phyloP scores from a whole-genome alignment of 2,888 invertebrate species.

The Axea sp. region DNA sequence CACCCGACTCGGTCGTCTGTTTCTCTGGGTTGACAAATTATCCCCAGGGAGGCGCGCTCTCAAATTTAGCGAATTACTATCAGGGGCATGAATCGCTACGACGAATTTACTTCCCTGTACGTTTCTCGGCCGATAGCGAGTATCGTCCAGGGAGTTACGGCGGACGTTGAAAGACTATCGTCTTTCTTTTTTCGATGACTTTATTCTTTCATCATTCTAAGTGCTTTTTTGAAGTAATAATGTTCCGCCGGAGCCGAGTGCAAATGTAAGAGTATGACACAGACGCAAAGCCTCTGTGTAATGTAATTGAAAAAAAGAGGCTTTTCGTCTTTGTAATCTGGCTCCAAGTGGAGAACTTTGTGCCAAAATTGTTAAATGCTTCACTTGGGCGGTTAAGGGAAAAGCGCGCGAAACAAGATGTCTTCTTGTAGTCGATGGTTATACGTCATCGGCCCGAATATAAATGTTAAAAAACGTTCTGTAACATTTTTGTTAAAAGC shows the following conservation, averaged over 20 bases:
- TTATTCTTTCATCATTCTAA: conserved; percentile 39
- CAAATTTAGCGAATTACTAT: conserved; percentile 62
- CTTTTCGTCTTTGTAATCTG: conserved; percentile 7
- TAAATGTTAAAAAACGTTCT: too few relatives aligned
- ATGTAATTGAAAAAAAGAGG: conserved; percentile 24
- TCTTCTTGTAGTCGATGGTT: too few relatives aligned
- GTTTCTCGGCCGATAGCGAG: conserved; percentile 42
- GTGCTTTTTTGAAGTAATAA: conserved; percentile 48
- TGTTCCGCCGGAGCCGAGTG: conserved; percentile 18
- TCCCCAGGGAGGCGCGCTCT: conserved; percentile 55
- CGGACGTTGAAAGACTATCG: conserved; percentile 51
- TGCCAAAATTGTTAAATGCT: conserved; percentile 36
- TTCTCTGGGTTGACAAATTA: conserved; percentile 58
- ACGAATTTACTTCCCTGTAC: conserved; percentile 38
- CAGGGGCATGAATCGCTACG: conserved; percentile 54
- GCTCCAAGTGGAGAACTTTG: too few relatives aligned
- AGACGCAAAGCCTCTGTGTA: conserved; percentile 10
- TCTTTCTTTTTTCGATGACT: conserved; percentile 37
- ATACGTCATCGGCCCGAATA: conserved; percentile 13
- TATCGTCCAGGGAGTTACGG: conserved; percentile 47
- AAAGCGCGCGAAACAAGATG: conserved; percentile 1
- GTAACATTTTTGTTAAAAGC: too few relatives aligned
- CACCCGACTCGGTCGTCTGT: conserved; percentile 49
- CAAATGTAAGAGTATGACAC: conserved; percentile 27
- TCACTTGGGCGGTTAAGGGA: conserved; percentile 22